Percentiles rank a stretch among this genome's conserved stretches.
These are phyloP conservation scores for Hirundichthys speculiger DNA, from an alignment of 2,113 vertebrate genomes.

Conservation along the genomic window DNA sequence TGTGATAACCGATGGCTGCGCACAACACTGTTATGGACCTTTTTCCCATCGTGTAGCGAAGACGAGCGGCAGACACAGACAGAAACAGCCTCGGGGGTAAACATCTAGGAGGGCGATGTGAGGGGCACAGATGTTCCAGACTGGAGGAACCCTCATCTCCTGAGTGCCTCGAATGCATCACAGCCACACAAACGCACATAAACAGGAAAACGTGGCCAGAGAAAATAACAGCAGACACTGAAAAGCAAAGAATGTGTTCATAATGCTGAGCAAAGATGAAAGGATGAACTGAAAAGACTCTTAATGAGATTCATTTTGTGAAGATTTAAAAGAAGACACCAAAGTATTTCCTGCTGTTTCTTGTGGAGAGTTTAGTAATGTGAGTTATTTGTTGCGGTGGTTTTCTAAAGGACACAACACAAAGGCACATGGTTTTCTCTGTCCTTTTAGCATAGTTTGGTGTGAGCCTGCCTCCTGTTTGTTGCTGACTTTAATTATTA, in stretches of 20 bases:
- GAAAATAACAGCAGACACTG: slow-evolving; percentile 38
- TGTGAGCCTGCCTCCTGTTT: background rate
- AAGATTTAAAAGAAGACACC: background rate
- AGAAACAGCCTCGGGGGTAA: slow-evolving; percentile 65
- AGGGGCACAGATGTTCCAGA: slow-evolving; percentile 70
- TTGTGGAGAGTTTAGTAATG: slow-evolving; percentile 31
- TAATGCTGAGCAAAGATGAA: slow-evolving; percentile 51
- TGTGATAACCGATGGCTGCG: slow-evolving; percentile 2
- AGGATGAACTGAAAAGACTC: slow-evolving; percentile 15
- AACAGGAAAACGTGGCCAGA: background rate
- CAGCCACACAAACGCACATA: background rate
- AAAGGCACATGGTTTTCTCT: background rate
- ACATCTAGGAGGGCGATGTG: slow-evolving; percentile 52
- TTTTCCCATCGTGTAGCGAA: slow-evolving; percentile 6
- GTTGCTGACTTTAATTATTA: slow-evolving; percentile 1
- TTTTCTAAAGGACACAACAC: background rate
- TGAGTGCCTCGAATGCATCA: slow-evolving; percentile 23
- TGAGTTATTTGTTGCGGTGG: slow-evolving; percentile 20
- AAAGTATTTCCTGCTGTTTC: slow-evolving; percentile 46
- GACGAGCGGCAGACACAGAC: slow-evolving; percentile 34
- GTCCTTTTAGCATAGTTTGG: too few relatives aligned
- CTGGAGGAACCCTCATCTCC: slow-evolving; percentile 33
- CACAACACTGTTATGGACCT: too few relatives aligned
- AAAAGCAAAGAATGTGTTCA: slow-evolving; percentile 6
- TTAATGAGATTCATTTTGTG: slow-evolving; percentile 17